Evolutionary conservation across 2,888 invertebrate genomes (phyloP).

Genomic region (Drosophila demipolita): DNA sequence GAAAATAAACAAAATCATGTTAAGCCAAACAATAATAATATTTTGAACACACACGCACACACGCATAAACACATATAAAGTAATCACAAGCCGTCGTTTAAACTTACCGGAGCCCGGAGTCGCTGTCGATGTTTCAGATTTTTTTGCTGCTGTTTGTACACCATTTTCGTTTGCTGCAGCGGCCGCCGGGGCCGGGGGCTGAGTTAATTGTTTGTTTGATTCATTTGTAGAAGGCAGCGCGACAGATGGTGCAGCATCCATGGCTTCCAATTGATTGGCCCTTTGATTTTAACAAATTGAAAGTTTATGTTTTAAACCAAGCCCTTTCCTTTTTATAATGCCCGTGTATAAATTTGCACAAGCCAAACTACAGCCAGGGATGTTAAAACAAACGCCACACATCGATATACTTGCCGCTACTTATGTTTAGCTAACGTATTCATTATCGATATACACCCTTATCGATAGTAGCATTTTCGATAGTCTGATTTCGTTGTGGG

Average conservation of each 20-base stretch:
- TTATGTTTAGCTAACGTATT: slow-evolving; percentile 2
- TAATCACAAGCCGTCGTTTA: slow-evolving; percentile 9
- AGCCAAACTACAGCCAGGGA: slow-evolving; percentile 64
- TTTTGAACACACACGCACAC: slow-evolving; percentile 4
- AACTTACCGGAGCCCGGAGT: slow-evolving; percentile 45
- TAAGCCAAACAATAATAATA: slow-evolving; percentile 31
- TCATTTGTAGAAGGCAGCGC: slow-evolving; percentile 51
- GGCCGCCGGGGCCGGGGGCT: slow-evolving; percentile 66
- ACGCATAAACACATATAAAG: neutral
- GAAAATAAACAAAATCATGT: slow-evolving; percentile 40
- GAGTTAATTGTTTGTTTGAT: slow-evolving; percentile 41
- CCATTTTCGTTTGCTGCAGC: slow-evolving; percentile 70
- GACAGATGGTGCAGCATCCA: slow-evolving; percentile 67
- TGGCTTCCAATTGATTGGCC: slow-evolving; percentile 42
- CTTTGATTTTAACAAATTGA: slow-evolving; percentile 38
- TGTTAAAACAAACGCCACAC: slow-evolving; percentile 57
- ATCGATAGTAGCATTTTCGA: slow-evolving; percentile 29
- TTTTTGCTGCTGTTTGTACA: slow-evolving; percentile 79
- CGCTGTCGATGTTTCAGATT: slow-evolving; percentile 58
- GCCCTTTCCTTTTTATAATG: slow-evolving; percentile 56
- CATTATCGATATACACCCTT: slow-evolving; percentile 6
- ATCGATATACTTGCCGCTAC: slow-evolving; percentile 45
- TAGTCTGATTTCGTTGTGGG: slow-evolving; percentile 44
- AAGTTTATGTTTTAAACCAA: slow-evolving; percentile 57
- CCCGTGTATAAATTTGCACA: slow-evolving; percentile 61